A percentile compares a stretch with the other conserved stretches of the same genome.
Evolutionary conservation across 2,113 vertebrate species (phyloP).

Genomic region (Chauna torquata): DNA sequence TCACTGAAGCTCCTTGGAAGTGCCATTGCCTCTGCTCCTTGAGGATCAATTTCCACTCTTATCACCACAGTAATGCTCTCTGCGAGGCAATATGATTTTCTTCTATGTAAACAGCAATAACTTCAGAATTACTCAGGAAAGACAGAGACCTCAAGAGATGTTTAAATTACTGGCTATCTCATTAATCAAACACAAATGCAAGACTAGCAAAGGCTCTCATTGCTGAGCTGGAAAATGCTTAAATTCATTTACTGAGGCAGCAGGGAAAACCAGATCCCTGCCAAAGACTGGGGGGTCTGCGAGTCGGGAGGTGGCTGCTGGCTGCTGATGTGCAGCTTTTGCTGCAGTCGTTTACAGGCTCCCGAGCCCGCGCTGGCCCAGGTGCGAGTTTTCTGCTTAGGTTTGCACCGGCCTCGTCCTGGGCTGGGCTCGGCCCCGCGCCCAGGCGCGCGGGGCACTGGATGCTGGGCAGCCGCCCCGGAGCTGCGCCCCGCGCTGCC

Average conservation of each 20-base stretch:
- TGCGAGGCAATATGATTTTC: not conserved
- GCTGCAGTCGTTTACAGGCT: rapidly evolving
- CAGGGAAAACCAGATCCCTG: not conserved
- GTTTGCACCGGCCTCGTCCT: not conserved
- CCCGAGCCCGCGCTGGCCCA: not conserved
- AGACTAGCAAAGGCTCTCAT: slow-evolving; percentile 31
- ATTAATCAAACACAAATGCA: slow-evolving; percentile 61
- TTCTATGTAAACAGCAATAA: slow-evolving; percentile 29
- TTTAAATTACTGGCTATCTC: slow-evolving; percentile 53
- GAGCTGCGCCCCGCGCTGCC: rapidly evolving
- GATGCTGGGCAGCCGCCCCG: not conserved
- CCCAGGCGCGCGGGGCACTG: rapidly evolving
- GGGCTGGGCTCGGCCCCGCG: not conserved
- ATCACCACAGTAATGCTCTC: not conserved
- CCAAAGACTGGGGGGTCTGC: not conserved
- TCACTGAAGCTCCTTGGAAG: not conserved
- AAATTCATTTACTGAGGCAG: slow-evolving; percentile 13
- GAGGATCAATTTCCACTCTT: not conserved
- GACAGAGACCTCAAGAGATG: slow-evolving; percentile 60
- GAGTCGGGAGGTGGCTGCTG: not conserved
- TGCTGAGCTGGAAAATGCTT: slow-evolving; percentile 61
- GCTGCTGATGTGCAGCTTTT: not conserved
- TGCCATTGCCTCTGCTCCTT: not conserved
- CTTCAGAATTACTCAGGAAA: slow-evolving; percentile 49
- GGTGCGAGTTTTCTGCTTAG: rapidly evolving